Percentiles rank a stretch among this genome's conserved stretches.
These are phyloP conservation scores for Aptenodytes forsteri DNA, from an alignment of 2,113 vertebrate genomes.

Conservation along the genomic window DNA sequence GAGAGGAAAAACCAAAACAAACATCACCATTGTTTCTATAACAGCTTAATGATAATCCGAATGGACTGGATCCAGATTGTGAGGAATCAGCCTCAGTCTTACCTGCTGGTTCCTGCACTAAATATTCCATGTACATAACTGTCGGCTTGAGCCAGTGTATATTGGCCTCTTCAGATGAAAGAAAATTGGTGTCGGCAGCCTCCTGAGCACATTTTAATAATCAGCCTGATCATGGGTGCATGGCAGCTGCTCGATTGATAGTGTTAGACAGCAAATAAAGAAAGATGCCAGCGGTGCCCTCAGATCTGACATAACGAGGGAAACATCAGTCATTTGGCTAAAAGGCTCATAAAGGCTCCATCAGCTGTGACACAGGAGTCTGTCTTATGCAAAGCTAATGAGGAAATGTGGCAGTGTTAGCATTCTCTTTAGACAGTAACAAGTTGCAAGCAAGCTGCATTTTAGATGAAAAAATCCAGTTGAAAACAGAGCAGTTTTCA, in stretches of 20 bases:
- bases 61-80: neutral
- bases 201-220: conserved; percentile 81
- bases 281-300: conserved; percentile 80
- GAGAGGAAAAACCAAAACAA: neutral
- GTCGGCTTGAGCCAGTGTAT: conserved; percentile 48
- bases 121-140: conserved; percentile 56
- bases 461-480: conserved; percentile 63
- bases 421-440: conserved; percentile 73
- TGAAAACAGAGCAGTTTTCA: conserved; percentile 35
- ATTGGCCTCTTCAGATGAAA: conserved; percentile 76
- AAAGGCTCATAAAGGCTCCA: conserved; percentile 80
- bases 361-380: conserved; percentile 78
- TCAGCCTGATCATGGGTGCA: conserved; percentile 78
- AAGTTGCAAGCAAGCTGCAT: conserved; percentile 70
- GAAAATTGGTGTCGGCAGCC: conserved; percentile 70
- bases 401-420: conserved; percentile 73
- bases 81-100: neutral
- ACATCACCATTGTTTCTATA: neutral
- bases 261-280: conserved; percentile 81
- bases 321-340: conserved; percentile 83
- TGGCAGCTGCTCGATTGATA: conserved; percentile 77
- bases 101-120: conserved; percentile 61
- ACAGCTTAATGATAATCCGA: neutral
- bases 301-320: conserved; percentile 79
- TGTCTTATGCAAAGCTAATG: conserved; percentile 77